Evolutionary conservation across 2,797 vertebrate genomes (phyloP).

Genomic region (Sebastes goodei): DNA sequence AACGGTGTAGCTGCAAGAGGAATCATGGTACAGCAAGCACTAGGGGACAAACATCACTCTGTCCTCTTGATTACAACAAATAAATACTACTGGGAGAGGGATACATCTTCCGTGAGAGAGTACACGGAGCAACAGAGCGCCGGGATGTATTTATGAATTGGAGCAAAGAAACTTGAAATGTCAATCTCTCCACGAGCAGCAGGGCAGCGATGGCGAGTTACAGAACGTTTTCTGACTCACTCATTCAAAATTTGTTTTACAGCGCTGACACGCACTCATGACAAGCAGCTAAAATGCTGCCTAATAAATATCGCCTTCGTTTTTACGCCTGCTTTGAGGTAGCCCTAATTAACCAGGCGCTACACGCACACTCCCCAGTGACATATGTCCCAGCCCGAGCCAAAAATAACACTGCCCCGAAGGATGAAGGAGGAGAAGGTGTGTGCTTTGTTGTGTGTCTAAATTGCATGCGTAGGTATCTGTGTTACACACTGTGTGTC

Average conservation of each 20-base stretch:
- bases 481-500: constrained; percentile 25
- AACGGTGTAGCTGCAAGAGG: constrained; percentile 42
- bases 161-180: constrained; percentile 59
- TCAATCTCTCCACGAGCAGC: constrained; percentile 55
- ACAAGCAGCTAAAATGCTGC: constrained; percentile 75
- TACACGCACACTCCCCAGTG: constrained; percentile 71
- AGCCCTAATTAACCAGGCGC: constrained; percentile 80
- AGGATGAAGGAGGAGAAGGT: constrained; percentile 57
- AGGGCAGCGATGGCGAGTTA: constrained; percentile 20
- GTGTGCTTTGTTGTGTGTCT: constrained; percentile 54
- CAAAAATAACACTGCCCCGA: constrained; percentile 78
- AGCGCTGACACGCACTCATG: constrained; percentile 68
- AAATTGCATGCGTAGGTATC: constrained; percentile 40
- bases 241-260: constrained; percentile 72
- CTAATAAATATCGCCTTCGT: constrained; percentile 80
- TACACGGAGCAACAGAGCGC: constrained; percentile 23
- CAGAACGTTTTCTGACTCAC: constrained; percentile 56
- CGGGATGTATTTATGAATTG: constrained; percentile 56
- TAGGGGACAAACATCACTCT: constrained; percentile 66
- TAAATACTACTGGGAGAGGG: constrained; percentile 71
- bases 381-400: constrained; percentile 74
- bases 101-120: constrained; percentile 65
- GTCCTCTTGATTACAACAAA: constrained; percentile 80
- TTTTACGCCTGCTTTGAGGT: constrained; percentile 79
- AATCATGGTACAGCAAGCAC: constrained; percentile 47